A percentile compares a stretch with the other conserved stretches of the same genome.
Conservation (phyloP, 2,113 vertebrate genomes). For the Pygoscelis antarcticus region DNA sequence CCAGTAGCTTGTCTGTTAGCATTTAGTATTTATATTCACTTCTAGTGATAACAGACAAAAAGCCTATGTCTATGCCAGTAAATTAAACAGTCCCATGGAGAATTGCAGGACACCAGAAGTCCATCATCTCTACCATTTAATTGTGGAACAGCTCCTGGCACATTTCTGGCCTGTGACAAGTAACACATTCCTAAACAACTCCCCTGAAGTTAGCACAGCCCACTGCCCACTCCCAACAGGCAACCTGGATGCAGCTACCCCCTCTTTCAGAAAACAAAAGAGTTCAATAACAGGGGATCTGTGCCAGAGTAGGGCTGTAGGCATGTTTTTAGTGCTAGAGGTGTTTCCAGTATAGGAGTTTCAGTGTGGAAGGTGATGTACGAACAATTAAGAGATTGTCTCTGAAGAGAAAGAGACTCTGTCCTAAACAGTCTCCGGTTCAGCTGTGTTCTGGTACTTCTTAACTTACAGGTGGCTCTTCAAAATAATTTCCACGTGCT, state of each 20-base stretch:
- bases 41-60: background rate
- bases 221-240: background rate
- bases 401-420: background rate
- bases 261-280: background rate
- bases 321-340: background rate
- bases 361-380: background rate
- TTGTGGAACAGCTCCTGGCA: background rate
- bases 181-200: background rate
- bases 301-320: background rate
- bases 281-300: background rate
- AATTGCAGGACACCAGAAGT: background rate
- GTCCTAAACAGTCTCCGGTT: background rate
- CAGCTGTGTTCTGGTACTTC: background rate
- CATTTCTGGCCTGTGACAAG: background rate
- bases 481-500: background rate
- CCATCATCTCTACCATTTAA: background rate
- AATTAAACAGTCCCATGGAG: background rate
- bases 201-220: background rate
- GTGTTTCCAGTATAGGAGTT: background rate
- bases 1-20: background rate
- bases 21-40: background rate
- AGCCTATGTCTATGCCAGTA: background rate
- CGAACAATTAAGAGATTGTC: background rate
- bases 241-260: background rate
- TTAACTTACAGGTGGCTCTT: background rate